Conservation (phyloP, 2,888 invertebrate species). For the Poecilus cupreus region DNA sequence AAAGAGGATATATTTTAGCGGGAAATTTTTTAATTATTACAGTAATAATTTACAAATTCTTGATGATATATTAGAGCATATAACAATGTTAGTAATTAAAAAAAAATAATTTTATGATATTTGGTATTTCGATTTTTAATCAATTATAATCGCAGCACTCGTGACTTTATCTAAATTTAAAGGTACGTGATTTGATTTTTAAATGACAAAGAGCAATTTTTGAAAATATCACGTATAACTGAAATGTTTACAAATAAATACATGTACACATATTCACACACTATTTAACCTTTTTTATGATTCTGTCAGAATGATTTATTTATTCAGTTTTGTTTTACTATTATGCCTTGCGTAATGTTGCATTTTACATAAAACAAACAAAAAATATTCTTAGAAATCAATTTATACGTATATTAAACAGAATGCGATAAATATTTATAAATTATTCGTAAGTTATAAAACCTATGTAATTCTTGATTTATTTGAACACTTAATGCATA, state of each 20-base stretch:
- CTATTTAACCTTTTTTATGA: neutral
- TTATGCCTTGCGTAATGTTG: no score
- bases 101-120: neutral
- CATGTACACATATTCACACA: no score
- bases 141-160: neutral
- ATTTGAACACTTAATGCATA: neutral
- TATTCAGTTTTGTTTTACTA: neutral
- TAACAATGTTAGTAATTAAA: neutral
- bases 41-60: no score
- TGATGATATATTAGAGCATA: no score
- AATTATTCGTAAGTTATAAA: neutral
- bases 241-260: conserved; percentile 1
- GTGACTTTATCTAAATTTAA: neutral
- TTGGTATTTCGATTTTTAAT: neutral
- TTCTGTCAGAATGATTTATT: conserved; percentile 3
- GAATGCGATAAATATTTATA: conserved; percentile 8
- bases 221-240: neutral
- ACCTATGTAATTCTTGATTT: neutral
- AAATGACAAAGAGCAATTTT: neutral
- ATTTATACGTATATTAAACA: neutral
- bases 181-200: neutral
- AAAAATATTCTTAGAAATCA: neutral
- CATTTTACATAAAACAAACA: neutral
- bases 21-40: no score
- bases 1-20: no score